Conservation (phyloP, 2,888 invertebrate genomes). For the Melipona bicolor region DNA sequence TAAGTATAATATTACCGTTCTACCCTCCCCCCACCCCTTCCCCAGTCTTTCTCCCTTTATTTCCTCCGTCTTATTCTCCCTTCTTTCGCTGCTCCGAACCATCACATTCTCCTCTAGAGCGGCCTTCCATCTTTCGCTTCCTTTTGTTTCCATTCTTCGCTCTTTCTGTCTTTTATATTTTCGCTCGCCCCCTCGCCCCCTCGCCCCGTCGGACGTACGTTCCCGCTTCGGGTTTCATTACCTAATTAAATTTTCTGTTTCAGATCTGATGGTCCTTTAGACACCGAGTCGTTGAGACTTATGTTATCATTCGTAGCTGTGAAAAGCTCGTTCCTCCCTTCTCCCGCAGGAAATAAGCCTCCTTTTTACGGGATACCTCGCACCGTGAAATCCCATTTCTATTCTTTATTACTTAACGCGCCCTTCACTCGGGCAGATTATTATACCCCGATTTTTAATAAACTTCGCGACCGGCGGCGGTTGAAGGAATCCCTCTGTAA, state of each 20-base stretch:
- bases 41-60: not conserved
- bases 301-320: constrained; percentile 19
- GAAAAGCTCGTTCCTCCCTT: constrained; percentile 1
- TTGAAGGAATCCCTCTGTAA: not conserved
- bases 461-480: not conserved
- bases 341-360: constrained; percentile 5
- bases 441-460: not conserved
- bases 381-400: not conserved
- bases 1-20: constrained; percentile 1
- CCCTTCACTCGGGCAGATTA: not conserved
- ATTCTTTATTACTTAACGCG: not conserved
- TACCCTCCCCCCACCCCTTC: no score
- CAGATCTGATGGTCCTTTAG: constrained; percentile 26
- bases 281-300: not conserved
- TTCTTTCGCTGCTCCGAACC: not conserved
- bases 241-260: constrained; percentile 50
- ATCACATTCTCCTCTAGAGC: not conserved
- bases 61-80: not conserved
- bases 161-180: constrained; percentile 8
- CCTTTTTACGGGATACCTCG: not conserved
- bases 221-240: constrained; percentile 38
- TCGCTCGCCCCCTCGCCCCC: no score
- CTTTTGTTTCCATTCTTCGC: constrained; percentile 15
- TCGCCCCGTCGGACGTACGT: no score
- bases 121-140: not conserved